Evolutionary conservation across 2,113 vertebrate species (phyloP), one percentile per base, ranked within the genome.

Genomic region (Amblyopsis rosae): DNA sequence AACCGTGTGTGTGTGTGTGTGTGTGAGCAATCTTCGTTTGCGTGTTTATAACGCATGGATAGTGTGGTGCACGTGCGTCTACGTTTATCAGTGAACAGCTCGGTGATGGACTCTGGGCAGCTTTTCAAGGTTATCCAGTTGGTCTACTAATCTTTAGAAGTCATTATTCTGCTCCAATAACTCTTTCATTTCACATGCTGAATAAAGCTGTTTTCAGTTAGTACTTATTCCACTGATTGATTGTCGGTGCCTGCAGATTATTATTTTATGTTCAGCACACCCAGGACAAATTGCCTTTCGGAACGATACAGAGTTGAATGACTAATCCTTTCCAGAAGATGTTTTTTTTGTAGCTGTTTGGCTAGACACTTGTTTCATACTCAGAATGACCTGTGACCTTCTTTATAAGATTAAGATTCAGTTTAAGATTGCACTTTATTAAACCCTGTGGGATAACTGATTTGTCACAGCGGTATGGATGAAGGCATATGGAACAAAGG

Each of bases 71-170:
- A 72, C 67, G 73, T 84, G 76, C 82, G 82, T 83, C 83, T 87
- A 83, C 84, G 85, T 86, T 87, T 87, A 85, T 82, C 80, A 81
- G 73, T 84, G 73, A 86, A 83, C 82, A 72, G 77, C 83, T 69
- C 60, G 63, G 82, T 59, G 81, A 79, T 67, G 47, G 63, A 58
- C 69, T 71, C 69, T 33, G 65, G 49, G 75, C 76, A 70, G 66
- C 75, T 81, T 83, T 83, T 87, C 84, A 88, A 89, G 87, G 87
- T 87, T 77, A 77, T 84, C 75, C 57, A 67, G 64, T 72, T 49
- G 11, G 47, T 86, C 68, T 47, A 12, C 65, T 69, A 76, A 73
- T 82, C 70, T 65, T 13, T 49, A 69, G 17, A 50, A 82, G 54
- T 63, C 60, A 78, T 62, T 49, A 62, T 72, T 82, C 77, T 79